These are phyloP conservation scores for Lepetodrilus schrolli DNA, from an alignment of 2,888 invertebrate species.

Conservation along the genomic window DNA sequence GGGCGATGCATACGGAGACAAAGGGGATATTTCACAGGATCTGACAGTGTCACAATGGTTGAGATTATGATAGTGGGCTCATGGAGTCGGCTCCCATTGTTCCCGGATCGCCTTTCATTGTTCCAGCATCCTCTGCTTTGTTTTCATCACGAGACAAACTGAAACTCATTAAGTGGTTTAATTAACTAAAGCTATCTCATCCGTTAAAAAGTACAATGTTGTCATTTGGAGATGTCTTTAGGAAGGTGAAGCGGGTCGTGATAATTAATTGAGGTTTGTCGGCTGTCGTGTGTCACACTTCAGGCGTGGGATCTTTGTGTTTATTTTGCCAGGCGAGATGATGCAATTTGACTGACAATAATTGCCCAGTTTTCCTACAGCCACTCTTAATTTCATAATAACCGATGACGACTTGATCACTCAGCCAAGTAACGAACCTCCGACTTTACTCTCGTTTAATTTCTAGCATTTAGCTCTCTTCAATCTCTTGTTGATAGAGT, in stretches of 20 bases:
- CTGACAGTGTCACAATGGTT: conserved; percentile 25
- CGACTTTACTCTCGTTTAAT: background rate
- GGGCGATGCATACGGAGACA: background rate
- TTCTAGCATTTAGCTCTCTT: conserved; percentile 13
- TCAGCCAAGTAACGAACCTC: conserved; percentile 20
- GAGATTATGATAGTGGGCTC: conserved; percentile 3
- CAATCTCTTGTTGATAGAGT: conserved; percentile 4
- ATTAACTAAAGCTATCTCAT: conserved; percentile 30
- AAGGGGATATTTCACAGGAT: conserved; percentile 27
- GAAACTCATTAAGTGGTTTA: conserved; percentile 28
- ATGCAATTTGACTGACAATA: conserved; percentile 22
- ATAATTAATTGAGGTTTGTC: conserved; percentile 19
- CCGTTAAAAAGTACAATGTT: conserved; percentile 21
- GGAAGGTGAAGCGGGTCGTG: background rate
- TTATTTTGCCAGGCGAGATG: conserved; percentile 17
- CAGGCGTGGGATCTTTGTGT: conserved; percentile 4
- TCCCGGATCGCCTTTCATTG: too few species aligned
- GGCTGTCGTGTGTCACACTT: background rate
- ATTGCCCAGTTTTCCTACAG: conserved; percentile 13
- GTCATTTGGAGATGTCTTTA: conserved; percentile 29
- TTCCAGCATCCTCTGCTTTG: conserved; percentile 9
- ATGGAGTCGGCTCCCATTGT: background rate
- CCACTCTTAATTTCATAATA: conserved; percentile 24
- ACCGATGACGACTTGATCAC: conserved; percentile 1
- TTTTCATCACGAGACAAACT: conserved; percentile 4